Evolutionary conservation across 2,797 vertebrate genomes (phyloP).

Genomic region (Lutjanus argentimaculatus): DNA sequence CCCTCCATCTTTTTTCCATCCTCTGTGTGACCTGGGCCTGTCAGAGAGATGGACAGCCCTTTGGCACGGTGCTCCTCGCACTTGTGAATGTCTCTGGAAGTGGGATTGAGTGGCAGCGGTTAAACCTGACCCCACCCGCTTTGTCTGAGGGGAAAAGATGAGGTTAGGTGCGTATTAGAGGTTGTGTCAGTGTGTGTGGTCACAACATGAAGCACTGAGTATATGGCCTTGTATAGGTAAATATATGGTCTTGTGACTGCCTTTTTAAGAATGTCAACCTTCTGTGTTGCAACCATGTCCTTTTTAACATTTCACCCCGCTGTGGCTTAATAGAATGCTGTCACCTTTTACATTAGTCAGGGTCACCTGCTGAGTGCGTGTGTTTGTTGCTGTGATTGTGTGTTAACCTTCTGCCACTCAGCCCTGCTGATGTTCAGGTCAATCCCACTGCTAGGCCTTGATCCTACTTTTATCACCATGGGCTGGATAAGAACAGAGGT

Average conservation of each 20-base stretch:
- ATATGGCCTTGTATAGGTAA: not conserved
- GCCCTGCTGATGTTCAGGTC: conserved; percentile 40
- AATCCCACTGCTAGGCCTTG: conserved; percentile 46
- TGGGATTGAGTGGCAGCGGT: conserved; percentile 67
- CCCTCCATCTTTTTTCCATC: conserved; percentile 64
- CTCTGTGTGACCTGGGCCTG: conserved; percentile 63
- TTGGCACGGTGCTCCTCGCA: conserved; percentile 34
- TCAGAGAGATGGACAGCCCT: conserved; percentile 69
- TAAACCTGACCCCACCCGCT: conserved; percentile 68
- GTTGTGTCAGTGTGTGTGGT: conserved; percentile 44
- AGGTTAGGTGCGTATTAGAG: conserved; percentile 25
- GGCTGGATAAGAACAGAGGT: conserved; percentile 23
- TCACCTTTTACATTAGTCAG: conserved; percentile 26
- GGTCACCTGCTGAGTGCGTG: conserved; percentile 29
- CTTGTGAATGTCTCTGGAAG: conserved; percentile 52
- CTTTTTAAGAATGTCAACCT: conserved; percentile 15
- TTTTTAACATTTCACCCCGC: conserved; percentile 30
- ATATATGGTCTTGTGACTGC: conserved; percentile 1
- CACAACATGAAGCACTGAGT: not conserved
- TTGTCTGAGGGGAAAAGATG: conserved; percentile 38
- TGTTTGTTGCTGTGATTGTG: conserved; percentile 21
- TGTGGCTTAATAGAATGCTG: conserved; percentile 19
- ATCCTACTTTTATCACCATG: conserved; percentile 52
- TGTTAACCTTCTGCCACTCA: conserved; percentile 21
- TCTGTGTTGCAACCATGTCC: not conserved